These are phyloP conservation scores for Coluber constrictor DNA, from an alignment of 2,797 vertebrate species.

Conservation along the genomic window DNA sequence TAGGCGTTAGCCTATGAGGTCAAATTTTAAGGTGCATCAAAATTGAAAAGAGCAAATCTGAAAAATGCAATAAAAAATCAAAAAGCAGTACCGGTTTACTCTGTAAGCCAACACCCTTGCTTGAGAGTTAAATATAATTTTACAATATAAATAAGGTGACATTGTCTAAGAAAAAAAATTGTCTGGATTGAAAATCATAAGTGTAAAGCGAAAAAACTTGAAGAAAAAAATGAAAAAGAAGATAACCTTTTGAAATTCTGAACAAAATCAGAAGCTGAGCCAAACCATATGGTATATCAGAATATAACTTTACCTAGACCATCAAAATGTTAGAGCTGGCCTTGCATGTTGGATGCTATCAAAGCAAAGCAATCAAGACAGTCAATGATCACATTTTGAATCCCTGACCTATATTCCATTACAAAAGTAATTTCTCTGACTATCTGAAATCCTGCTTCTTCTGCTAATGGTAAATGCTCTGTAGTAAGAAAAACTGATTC, in stretches of 20 bases:
- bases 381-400: background rate
- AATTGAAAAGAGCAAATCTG: background rate
- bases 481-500: background rate
- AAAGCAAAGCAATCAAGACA: background rate
- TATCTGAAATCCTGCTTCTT: background rate
- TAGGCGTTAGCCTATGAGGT: no score
- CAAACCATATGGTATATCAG: background rate
- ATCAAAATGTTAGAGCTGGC: background rate
- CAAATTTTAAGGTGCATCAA: background rate
- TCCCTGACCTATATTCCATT: background rate
- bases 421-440: background rate
- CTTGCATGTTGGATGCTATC: background rate
- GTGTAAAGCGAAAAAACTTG: background rate
- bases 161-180: background rate
- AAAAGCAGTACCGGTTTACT: background rate
- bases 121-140: background rate
- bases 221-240: background rate
- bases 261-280: background rate
- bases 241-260: background rate
- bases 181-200: background rate
- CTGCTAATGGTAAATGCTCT: background rate
- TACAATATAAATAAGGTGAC: background rate
- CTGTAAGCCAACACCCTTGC: background rate
- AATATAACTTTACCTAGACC: background rate
- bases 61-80: background rate